phyloP scores from a whole-genome alignment of 53 echinoderm and acorn worm species.

The Crossaster papposus region DNA sequence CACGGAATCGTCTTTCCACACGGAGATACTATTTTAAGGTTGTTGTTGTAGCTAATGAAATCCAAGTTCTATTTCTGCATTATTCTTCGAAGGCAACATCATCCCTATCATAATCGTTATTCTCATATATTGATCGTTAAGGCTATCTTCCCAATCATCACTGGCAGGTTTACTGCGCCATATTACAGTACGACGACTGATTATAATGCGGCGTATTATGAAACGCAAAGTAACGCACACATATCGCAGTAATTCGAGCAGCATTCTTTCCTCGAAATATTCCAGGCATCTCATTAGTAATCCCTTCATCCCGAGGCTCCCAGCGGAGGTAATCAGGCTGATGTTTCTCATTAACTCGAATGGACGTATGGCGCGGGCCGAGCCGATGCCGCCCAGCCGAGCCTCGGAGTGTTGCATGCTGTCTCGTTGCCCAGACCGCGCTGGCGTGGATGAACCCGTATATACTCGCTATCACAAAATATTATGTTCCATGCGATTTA shows the following conservation, averaged over 20 bases:
- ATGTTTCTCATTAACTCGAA: conserved; percentile 27
- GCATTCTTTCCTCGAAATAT: background rate
- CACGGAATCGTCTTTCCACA: background rate
- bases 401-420: background rate
- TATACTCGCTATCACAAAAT: background rate
- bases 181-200: background rate
- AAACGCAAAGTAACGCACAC: background rate
- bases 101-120: background rate
- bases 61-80: no score
- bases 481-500: background rate
- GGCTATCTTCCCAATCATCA: background rate
- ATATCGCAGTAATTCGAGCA: conserved; percentile 2
- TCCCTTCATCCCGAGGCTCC: background rate
- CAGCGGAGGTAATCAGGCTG: conserved; percentile 8
- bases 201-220: background rate
- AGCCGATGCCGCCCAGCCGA: background rate
- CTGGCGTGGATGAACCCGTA: background rate
- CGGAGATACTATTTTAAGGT: no score
- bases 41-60: no score
- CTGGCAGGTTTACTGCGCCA: background rate
- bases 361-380: conserved; percentile 10
- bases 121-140: no score
- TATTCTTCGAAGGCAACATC: no score
- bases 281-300: conserved; percentile 20
- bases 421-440: no score